Conservation (phyloP, 2,113 vertebrate species). For the Pogona vitticeps region DNA sequence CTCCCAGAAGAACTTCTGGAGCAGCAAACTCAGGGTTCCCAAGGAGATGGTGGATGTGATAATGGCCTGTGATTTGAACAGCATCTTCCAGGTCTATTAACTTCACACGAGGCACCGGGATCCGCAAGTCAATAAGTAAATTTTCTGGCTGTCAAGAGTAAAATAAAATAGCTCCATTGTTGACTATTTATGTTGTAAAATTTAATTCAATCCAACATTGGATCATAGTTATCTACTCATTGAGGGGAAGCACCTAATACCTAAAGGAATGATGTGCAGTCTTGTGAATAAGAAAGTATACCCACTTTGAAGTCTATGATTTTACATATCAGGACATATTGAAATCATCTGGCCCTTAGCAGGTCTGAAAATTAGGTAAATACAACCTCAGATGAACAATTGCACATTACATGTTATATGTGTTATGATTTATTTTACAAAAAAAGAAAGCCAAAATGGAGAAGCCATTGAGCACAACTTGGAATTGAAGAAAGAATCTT, state of each 20-base stretch:
- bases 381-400: too few relatives aligned
- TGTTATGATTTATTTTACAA: too few relatives aligned
- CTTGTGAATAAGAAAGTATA: too few relatives aligned
- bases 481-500: too few relatives aligned
- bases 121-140: slow-evolving; percentile 90
- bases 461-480: too few relatives aligned
- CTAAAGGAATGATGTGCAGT: neutral
- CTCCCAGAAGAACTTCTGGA: slow-evolving; percentile 94
- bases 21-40: slow-evolving; percentile 96
- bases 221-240: neutral
- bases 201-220: neutral
- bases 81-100: slow-evolving; percentile 94
- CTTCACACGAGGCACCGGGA: slow-evolving; percentile 88
- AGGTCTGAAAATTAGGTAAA: too few relatives aligned
- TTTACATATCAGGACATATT: too few relatives aligned
- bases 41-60: slow-evolving; percentile 90
- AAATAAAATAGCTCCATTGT: slow-evolving; percentile 33
- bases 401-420: too few relatives aligned
- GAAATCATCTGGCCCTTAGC: too few relatives aligned
- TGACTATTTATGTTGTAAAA: slow-evolving; percentile 30
- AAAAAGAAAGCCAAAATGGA: too few relatives aligned
- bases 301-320: too few relatives aligned
- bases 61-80: slow-evolving; percentile 91
- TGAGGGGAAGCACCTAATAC: neutral
- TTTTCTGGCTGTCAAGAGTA: slow-evolving; percentile 88